Evolutionary conservation across 2,888 invertebrate genomes (phyloP), one percentile per base, ranked within the genome.

Genomic region (Ethmia dodecea): DNA sequence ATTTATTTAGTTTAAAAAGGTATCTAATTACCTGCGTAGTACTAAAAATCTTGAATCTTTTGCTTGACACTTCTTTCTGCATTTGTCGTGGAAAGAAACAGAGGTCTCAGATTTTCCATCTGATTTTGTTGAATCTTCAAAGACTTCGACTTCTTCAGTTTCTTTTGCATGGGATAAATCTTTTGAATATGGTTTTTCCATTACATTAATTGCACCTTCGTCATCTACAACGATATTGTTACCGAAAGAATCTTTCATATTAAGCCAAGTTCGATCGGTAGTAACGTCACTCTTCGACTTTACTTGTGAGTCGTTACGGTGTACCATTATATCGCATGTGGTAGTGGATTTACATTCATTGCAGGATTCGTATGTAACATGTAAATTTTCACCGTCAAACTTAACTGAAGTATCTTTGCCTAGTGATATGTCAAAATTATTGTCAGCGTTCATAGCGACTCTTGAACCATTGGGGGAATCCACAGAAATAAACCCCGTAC

Each of bases 191-290:
- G 43, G 13, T n/a, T 70, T 64, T 1, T 72, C 64, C 3, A 55
- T 15, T 11, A 67, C 29, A 36, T 13, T 58, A 28, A 81, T 74
- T 38, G 48, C 54, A 12, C 84, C 84, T 47, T 83, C 84, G 34
- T 72, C 61, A 33, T 77, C 67, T 0, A 84, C 72, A 8, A 54
- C 26, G 18, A 86, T 48, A 28, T 56, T 62, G 42, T 76, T 77
- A 14, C 52, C 49, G 49, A 72, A 78, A 0, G 83, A 81, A 55
- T 86, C 84, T 38, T 60, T 71, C 64, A 83, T 62, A 40, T 48
- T 63, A n/a, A 81, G 43, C 84, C 81, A 86, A 34, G 47, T 43
- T 32, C 60, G 20, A 43, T 60, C 61, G 10, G 50, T 48, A 2
- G 56, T 52, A 27, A 47, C 63, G 24, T 28, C 13, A 14, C 6